Evolutionary conservation across 2,888 invertebrate genomes (phyloP), one percentile per base, ranked within the genome.

Genomic region (Scaptomyza reducta): DNA sequence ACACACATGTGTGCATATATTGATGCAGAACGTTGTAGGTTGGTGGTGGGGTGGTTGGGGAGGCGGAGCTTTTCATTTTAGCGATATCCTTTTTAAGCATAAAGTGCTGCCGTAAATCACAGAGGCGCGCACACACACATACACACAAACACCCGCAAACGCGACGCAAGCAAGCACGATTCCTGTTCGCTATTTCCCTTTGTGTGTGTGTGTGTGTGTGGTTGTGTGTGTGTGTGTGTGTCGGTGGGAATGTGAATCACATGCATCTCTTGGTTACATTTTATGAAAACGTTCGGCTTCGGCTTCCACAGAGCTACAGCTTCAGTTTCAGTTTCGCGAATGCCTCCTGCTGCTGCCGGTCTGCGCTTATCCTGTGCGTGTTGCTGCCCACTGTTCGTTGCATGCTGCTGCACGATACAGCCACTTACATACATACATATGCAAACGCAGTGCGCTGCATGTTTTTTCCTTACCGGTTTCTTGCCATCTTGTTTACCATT

Each of bases 1-100:
- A 58, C 69, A 59, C 47, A 65, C 50, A 67, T 55, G 54, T 50
- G 55, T 44, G 62, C 40, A 47, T 71, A 53, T 49, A 44, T 60
- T 45, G 53, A 47, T 51, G 47, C 46, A 44, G 54, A 64, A 18
- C 42, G 38, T 47, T 16, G 22, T 13, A n/a, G 44, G 25, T 9
- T 4, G 9, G 44, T 3, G 44, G n/a, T 4, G 9, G 44, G 7
- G 44, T 6, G 10, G 6, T 13, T 6, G 3, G 18, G 31, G 33
- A 9, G 57, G 42, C 74, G 78, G 67, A 79, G 89, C 89, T 86
- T 83, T 88, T 86, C 88, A 85, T 85, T 85, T 85, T 85, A 88
- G 89, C 89, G 87, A 86, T 88, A 88, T 89, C 89, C 89, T 89
- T 89, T 89, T 89, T 86, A 87, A 89, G 87, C 89, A 89, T 89